Evolutionary conservation across 1,140 invertebrate genomes (phyloP).

Genomic region (Thaumetopoea pityocampa): DNA sequence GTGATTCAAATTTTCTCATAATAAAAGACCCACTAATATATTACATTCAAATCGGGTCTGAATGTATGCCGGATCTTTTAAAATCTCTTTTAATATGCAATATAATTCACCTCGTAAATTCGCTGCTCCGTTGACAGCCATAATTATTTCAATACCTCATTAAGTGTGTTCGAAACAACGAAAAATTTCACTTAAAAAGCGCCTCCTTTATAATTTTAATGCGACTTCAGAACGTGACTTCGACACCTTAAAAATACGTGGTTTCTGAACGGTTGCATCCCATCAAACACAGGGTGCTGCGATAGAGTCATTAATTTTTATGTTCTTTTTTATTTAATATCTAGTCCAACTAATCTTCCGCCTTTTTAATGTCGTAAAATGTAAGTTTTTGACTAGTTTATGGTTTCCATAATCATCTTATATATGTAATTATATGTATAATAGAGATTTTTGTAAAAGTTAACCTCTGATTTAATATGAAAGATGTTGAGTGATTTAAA

Average conservation of each 20-base stretch:
- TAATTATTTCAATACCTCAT: slow-evolving; percentile 60
- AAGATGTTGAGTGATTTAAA: no score
- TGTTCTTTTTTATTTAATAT: slow-evolving; percentile 3
- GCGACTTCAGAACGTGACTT: slow-evolving; percentile 58
- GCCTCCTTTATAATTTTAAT: slow-evolving; percentile 69
- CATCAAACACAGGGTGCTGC: slow-evolving; percentile 23
- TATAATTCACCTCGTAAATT: slow-evolving; percentile 39
- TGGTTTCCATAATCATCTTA: no score
- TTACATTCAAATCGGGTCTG: slow-evolving; percentile 49
- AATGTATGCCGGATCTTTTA: slow-evolving; percentile 17
- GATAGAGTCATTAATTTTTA: slow-evolving; percentile 6
- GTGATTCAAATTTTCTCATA: neutral
- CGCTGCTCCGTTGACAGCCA: slow-evolving; percentile 50
- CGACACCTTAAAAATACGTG: slow-evolving; percentile 46
- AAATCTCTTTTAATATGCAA: slow-evolving; percentile 10
- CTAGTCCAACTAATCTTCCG: no score
- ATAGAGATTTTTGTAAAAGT: no score
- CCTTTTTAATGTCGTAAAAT: no score
- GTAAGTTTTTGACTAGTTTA: no score
- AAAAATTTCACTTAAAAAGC: slow-evolving; percentile 63
- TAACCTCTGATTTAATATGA: no score
- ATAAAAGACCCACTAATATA: slow-evolving; percentile 39
- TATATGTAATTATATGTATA: no score
- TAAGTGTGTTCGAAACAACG: slow-evolving; percentile 12
- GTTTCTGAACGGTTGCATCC: slow-evolving; percentile 7